Evolutionary conservation across 2,888 invertebrate species (phyloP), one percentile per base, ranked within the genome.

Genomic region (Romanomermis culicivorax): DNA sequence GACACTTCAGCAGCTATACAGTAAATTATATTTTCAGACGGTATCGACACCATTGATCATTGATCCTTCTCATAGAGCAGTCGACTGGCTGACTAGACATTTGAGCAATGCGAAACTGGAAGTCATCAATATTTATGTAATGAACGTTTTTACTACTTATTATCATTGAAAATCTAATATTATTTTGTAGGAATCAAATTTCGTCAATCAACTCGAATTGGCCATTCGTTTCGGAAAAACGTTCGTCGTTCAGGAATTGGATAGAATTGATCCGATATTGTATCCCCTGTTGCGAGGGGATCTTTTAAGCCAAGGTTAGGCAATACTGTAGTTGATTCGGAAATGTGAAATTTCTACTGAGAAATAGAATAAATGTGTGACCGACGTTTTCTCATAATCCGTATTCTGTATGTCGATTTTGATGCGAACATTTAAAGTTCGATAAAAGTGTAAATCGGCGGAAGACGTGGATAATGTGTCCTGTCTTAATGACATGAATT

Each of bases 41-140:
- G 67, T 68, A 29, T 75, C 79, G 61, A 77, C 80, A 1, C 84
- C 89, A 0, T 75, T 89, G 54, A 74, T 95, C 45, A 76, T 95
- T 48, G 95, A 97, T 72, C 87, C 95, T 0, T 83, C 86, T 1
- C 81, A 82, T 2, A 78, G 81, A 7, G 85, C 87, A 0, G 76
- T 80, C 0, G 74, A 78, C 36, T 91, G 91, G 91, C 72, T 91
- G 0, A 78, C 14, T 2, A 43, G 76, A 47, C 80, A 83, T 64
- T 70, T 84, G 1, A 77, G 77, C 56, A 76, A 72, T 48, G 70
- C 75, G 27, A 77, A 79, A 4, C 77, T 84, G 51, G 89, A 93
- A 65, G 75, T 81, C 20, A 78, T 84, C 0, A 80, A 82, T 17
- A 84, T 85, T 54, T 29, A 17, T 14, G 17, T 52, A 11, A 23